phyloP scores from a whole-genome alignment of 2,888 invertebrate genomes.

The Cremastinae sp. region DNA sequence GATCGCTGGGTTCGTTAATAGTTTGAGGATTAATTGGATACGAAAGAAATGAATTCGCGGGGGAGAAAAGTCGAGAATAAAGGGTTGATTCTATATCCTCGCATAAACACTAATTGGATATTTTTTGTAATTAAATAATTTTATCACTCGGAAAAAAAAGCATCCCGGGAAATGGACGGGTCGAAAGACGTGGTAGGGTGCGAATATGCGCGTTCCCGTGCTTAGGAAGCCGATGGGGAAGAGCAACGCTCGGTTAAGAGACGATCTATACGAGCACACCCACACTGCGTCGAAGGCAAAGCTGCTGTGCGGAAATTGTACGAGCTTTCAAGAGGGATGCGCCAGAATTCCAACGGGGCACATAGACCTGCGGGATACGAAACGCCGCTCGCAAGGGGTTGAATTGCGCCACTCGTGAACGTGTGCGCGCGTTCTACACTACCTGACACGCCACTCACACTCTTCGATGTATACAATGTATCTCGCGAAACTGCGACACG shows the following conservation, averaged over 20 bases:
- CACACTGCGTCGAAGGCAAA: neutral
- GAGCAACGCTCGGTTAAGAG: too few species aligned
- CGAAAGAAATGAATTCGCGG: slow-evolving; percentile 59
- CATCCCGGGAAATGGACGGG: too few species aligned
- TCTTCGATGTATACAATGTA: too few species aligned
- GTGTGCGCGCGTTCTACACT: neutral
- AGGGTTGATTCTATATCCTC: neutral
- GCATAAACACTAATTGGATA: too few species aligned
- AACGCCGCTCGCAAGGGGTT: slow-evolving; percentile 36
- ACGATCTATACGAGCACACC: too few species aligned
- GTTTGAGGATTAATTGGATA: slow-evolving; percentile 62
- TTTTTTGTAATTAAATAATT: too few species aligned
- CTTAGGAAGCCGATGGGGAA: too few species aligned
- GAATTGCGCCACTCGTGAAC: slow-evolving; percentile 21
- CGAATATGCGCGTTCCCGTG: neutral
- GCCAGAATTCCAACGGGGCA: slow-evolving; percentile 50
- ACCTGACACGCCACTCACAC: too few species aligned
- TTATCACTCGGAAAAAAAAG: too few species aligned
- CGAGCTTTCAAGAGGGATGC: slow-evolving; percentile 52
- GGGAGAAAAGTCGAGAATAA: slow-evolving; percentile 27
- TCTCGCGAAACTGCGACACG: too few species aligned
- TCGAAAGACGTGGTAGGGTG: neutral
- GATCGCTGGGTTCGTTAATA: slow-evolving; percentile 58
- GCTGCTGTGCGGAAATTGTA: slow-evolving; percentile 41
- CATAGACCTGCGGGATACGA: slow-evolving; percentile 35